Percentiles rank a stretch among this genome's conserved stretches.
phyloP scores from a whole-genome alignment of 2,113 vertebrate species.

The Stegastes partitus region DNA sequence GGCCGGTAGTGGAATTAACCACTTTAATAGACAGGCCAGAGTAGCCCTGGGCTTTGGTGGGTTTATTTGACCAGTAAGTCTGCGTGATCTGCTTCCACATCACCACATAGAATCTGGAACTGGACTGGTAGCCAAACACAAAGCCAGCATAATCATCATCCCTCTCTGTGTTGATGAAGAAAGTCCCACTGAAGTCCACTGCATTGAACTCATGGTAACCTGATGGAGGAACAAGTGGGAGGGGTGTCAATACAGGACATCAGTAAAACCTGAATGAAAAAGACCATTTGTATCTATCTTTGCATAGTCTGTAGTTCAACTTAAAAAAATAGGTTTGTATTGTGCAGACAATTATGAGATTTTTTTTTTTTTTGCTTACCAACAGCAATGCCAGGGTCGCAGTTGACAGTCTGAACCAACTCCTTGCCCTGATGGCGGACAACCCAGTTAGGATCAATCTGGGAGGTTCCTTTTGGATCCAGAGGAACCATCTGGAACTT shows the following conservation, averaged over 20 bases:
- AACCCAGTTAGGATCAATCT: conserved; percentile 99
- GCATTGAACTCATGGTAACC: conserved; percentile 98
- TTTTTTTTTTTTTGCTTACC: conserved; percentile 80
- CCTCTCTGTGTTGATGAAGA: conserved; percentile 98
- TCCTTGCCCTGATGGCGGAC: conserved; percentile 99
- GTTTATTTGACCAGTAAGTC: conserved; percentile 96
- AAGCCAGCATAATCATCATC: conserved; percentile 99
- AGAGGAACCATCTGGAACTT: conserved; percentile 99
- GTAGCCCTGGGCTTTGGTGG: conserved; percentile 97
- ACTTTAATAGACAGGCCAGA: conserved; percentile 98
- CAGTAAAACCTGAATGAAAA: not conserved
- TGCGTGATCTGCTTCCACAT: conserved; percentile 99
- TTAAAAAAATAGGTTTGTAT: too few species aligned
- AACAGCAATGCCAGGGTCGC: conserved; percentile 97
- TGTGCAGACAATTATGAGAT: not conserved
- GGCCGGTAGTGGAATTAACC: conserved; percentile 97
- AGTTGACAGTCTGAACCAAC: conserved; percentile 98
- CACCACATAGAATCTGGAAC: conserved; percentile 98
- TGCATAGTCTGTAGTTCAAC: too few species aligned
- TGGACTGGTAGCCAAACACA: conserved; percentile 98
- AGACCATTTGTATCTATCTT: too few species aligned
- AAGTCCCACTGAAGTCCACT: conserved; percentile 99
- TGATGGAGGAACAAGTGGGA: conserved; percentile 64
- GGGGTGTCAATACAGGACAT: not conserved
- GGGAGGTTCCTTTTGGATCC: conserved; percentile 98